phyloP scores from a whole-genome alignment of 2,888 invertebrate species.

The Antitype chi region DNA sequence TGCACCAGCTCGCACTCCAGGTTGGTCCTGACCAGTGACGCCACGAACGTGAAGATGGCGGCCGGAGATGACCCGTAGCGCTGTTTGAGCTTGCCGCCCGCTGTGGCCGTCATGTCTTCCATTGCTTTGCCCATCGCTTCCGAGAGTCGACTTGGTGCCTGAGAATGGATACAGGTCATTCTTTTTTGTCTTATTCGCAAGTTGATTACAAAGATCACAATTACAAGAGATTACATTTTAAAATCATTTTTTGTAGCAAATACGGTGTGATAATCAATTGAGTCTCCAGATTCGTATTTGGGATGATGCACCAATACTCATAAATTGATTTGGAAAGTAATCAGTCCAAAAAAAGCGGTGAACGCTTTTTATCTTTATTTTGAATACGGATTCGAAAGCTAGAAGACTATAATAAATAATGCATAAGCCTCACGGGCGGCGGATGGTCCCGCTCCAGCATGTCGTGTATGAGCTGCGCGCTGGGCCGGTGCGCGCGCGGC shows the following conservation, averaged over 20 bases:
- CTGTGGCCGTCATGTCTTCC: constrained; percentile 98
- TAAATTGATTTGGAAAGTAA: neutral
- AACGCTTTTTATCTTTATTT: no score
- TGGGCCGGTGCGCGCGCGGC: constrained; percentile 64
- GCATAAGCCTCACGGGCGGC: constrained; percentile 89
- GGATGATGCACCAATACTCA: neutral
- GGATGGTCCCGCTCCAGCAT: constrained; percentile 93
- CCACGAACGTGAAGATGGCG: constrained; percentile 95
- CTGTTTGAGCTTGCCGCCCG: constrained; percentile 95
- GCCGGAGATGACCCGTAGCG: constrained; percentile 90
- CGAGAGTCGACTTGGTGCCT: constrained; percentile 93
- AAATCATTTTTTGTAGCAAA: neutral
- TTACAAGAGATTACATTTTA: neutral
- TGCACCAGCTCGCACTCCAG: constrained; percentile 98
- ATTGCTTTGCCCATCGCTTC: constrained; percentile 98
- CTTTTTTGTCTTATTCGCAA: neutral
- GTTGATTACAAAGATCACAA: neutral
- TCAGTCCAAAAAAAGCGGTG: no score
- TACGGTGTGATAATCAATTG: neutral
- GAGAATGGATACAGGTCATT: constrained; percentile 16
- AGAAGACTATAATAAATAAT: neutral
- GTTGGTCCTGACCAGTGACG: constrained; percentile 97
- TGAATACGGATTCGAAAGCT: no score
- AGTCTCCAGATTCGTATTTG: neutral
- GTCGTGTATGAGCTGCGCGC: constrained; percentile 83